Conservation (phyloP, 2,888 invertebrate genomes). For the Troides helena region DNA sequence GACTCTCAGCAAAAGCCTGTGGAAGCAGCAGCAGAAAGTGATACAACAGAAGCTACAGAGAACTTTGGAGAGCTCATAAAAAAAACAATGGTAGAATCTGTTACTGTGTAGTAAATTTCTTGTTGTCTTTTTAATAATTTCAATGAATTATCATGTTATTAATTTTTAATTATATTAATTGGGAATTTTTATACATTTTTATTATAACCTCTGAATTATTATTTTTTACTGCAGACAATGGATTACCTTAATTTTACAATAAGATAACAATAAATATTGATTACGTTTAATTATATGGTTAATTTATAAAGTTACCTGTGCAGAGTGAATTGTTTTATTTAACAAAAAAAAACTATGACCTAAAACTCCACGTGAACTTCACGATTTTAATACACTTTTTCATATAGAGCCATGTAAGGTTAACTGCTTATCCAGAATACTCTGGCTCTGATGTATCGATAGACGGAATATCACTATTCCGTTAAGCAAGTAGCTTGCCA, state of each 20-base stretch:
- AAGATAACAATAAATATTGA: not conserved
- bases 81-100: conserved; percentile 95
- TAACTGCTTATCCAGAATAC: too few species aligned
- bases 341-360: too few species aligned
- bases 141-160: conserved; percentile 67
- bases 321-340: too few species aligned
- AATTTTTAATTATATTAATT: conserved; percentile 71
- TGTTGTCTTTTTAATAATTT: conserved; percentile 68
- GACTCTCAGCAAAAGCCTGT: conserved; percentile 46
- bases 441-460: too few species aligned
- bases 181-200: conserved; percentile 43
- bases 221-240: conserved; percentile 8
- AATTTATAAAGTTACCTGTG: too few species aligned
- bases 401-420: too few species aligned
- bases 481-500: too few species aligned
- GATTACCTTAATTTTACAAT: not conserved
- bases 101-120: conserved; percentile 85
- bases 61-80: conserved; percentile 96
- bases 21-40: conserved; percentile 44
- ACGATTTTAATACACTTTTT: too few species aligned
- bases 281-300: too few species aligned
- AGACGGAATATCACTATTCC: too few species aligned
- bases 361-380: too few species aligned
- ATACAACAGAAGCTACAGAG: conserved; percentile 72
- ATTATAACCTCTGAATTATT: conserved; percentile 27